phyloP scores from a whole-genome alignment of 2,797 vertebrate species.

The Hapalemur alaotrensis region DNA sequence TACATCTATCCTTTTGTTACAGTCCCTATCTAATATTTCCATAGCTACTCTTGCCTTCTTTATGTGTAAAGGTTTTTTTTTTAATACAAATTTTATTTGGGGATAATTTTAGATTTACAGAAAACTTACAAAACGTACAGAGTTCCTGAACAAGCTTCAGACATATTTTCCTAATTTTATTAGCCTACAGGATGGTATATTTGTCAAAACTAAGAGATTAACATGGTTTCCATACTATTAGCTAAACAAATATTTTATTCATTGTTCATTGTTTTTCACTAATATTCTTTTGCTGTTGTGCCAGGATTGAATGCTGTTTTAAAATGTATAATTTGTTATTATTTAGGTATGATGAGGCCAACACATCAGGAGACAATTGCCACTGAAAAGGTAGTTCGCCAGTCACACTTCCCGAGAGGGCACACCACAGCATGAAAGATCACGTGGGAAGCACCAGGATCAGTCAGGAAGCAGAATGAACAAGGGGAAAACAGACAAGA shows the following conservation, averaged over 20 bases:
- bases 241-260: neutral
- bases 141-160: neutral
- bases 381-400: neutral
- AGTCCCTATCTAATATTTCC: neutral
- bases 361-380: neutral
- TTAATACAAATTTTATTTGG: neutral
- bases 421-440: neutral
- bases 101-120: neutral
- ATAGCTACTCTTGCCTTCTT: neutral
- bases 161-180: neutral
- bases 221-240: neutral
- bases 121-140: neutral
- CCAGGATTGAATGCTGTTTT: neutral
- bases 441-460: neutral
- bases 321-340: neutral
- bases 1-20: neutral
- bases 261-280: neutral
- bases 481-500: neutral
- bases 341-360: neutral
- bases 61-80: neutral
- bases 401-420: neutral
- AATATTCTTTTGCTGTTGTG: neutral
- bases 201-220: neutral
- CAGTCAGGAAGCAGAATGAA: neutral
- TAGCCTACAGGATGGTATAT: neutral